Evolutionary conservation across 2,113 vertebrate species (phyloP).

Genomic region (Oostethus manadensis): DNA sequence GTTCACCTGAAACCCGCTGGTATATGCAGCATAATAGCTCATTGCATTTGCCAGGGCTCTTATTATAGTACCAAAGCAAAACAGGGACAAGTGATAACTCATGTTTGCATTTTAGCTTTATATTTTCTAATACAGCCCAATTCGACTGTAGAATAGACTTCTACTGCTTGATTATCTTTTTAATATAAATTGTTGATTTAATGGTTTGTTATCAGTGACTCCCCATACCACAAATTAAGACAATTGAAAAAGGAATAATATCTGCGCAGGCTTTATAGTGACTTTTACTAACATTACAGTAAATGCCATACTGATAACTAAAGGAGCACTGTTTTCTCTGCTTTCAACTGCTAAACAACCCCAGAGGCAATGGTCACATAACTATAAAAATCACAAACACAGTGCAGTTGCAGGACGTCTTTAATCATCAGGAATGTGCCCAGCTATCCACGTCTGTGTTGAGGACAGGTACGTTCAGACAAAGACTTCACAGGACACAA

Average conservation of each 20-base stretch:
- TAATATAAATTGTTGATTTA: not conserved
- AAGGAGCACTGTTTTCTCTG: slow-evolving; percentile 37
- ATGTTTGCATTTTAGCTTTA: slow-evolving; percentile 2
- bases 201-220: slow-evolving; percentile 14
- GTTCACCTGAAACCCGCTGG: slow-evolving; percentile 29
- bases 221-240: slow-evolving; percentile 17
- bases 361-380: slow-evolving; percentile 40
- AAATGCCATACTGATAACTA: slow-evolving; percentile 24
- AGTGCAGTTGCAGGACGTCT: slow-evolving; percentile 35
- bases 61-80: slow-evolving; percentile 10
- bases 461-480: slow-evolving; percentile 6
- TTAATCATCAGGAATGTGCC: slow-evolving; percentile 50
- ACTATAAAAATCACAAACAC: slow-evolving; percentile 56
- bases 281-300: slow-evolving; percentile 13
- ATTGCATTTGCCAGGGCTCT: slow-evolving; percentile 26
- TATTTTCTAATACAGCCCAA: slow-evolving; percentile 6
- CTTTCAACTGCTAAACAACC: slow-evolving; percentile 37
- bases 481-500: not conserved
- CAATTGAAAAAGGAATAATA: slow-evolving; percentile 16
- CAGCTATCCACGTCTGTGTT: slow-evolving; percentile 11
- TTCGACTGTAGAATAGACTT: slow-evolving; percentile 5
- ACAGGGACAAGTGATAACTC: not conserved
- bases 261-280: slow-evolving; percentile 1
- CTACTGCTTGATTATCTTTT: not conserved
- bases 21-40: slow-evolving; percentile 22